These are phyloP conservation scores for Epiblema foenella DNA, from an alignment of 2,888 invertebrate genomes.

Conservation along the genomic window DNA sequence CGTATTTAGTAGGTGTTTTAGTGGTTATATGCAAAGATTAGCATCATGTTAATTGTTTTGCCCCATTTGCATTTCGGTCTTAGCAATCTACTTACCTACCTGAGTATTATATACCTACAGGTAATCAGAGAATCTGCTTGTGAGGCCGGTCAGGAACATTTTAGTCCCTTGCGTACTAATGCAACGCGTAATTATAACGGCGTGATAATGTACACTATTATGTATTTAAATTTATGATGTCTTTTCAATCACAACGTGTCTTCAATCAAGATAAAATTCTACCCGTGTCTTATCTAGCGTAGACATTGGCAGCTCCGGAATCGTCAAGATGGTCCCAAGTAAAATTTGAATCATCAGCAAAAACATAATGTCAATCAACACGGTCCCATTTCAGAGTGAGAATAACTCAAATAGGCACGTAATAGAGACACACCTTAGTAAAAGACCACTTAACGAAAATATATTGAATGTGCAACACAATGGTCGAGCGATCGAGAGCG, in stretches of 20 bases:
- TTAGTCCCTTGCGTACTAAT: no score
- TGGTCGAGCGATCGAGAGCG: constrained; percentile 11
- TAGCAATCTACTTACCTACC: background rate
- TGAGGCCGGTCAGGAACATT: no score
- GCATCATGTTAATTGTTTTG: constrained; percentile 10
- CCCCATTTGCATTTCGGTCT: constrained; percentile 1
- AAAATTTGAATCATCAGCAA: background rate
- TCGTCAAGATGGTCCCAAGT: background rate
- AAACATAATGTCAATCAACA: background rate
- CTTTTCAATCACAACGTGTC: background rate
- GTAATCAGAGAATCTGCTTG: background rate
- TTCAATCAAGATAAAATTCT: background rate
- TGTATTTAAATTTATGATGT: no score
- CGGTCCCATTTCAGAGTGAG: background rate
- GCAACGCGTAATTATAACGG: background rate
- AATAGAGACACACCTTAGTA: constrained; percentile 5
- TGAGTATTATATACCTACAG: constrained; percentile 4
- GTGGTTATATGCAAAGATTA: constrained; percentile 18
- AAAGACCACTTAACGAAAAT: constrained; percentile 12
- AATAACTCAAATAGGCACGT: background rate
- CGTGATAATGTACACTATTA: no score
- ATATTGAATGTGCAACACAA: constrained; percentile 16
- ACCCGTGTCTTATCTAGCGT: background rate
- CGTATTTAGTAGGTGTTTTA: constrained; percentile 7
- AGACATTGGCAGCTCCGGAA: background rate